Conservation (phyloP, 1,140 invertebrate species). For the Centruroides sculpturatus region DNA sequence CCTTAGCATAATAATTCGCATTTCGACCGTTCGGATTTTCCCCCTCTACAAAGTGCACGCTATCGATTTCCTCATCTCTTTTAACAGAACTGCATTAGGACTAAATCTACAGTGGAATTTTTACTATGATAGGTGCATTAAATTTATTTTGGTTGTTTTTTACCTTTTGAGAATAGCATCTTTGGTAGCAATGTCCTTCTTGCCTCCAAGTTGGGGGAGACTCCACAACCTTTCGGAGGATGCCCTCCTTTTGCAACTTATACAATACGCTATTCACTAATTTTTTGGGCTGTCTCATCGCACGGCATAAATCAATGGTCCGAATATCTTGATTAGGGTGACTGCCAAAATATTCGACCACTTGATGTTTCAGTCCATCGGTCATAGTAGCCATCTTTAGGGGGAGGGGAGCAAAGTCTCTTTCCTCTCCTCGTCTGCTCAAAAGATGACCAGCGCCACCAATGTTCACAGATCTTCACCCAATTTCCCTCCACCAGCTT, state of each 20-base stretch:
- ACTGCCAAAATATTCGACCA: conserved; percentile 13
- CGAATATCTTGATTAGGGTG: conserved; percentile 13
- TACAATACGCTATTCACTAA: conserved; percentile 24
- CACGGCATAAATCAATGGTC: conserved; percentile 13
- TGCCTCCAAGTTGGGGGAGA: conserved; percentile 19
- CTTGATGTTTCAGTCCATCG: conserved; percentile 14
- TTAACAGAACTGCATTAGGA: conserved; percentile 10
- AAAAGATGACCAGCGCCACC: no score
- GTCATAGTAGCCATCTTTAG: conserved; percentile 12
- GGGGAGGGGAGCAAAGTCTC: conserved; percentile 5
- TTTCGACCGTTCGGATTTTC: no score
- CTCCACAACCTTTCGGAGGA: conserved; percentile 18
- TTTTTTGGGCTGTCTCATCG: conserved; percentile 17
- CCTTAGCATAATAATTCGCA: no score
- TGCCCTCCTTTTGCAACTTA: conserved; percentile 18
- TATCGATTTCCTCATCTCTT: conserved; percentile 11
- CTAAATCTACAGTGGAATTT: not conserved
- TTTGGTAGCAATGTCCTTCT: conserved; percentile 11
- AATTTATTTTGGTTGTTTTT: conserved; percentile 11
- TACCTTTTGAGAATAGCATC: conserved; percentile 7
- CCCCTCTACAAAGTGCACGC: conserved; percentile 3
- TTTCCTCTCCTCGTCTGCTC: no score
- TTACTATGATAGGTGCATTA: conserved; percentile 6
- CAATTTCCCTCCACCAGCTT: no score
- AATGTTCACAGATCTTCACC: no score